A percentile compares a stretch with the other conserved stretches of the same genome.
These are phyloP conservation scores for Antigone vipio DNA, from an alignment of 2,113 vertebrate species.

Conservation along the genomic window DNA sequence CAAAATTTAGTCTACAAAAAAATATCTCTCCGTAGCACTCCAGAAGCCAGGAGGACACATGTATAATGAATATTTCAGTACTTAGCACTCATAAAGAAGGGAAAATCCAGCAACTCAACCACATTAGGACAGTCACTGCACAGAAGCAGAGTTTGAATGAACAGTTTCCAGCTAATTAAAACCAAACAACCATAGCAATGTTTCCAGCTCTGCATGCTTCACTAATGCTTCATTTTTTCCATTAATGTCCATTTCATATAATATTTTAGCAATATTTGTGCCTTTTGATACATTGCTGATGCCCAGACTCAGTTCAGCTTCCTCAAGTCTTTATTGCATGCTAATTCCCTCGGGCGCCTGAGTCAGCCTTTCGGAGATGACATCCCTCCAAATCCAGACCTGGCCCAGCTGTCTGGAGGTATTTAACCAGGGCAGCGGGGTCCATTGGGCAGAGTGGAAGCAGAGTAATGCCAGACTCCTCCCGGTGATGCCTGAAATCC, in stretches of 20 bases:
- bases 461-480: background rate
- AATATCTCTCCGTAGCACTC: background rate
- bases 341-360: background rate
- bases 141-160: background rate
- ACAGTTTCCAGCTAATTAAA: conserved; percentile 19
- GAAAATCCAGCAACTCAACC: background rate
- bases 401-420: background rate
- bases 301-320: background rate
- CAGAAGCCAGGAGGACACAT: background rate
- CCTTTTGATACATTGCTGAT: background rate
- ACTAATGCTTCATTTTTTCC: background rate
- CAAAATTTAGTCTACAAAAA: background rate
- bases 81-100: background rate
- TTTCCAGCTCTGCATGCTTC: background rate
- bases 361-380: background rate
- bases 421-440: background rate
- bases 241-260: background rate
- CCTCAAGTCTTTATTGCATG: background rate
- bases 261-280: background rate
- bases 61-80: background rate
- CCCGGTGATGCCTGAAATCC: background rate
- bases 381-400: background rate
- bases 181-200: background rate
- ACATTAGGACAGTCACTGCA: background rate
- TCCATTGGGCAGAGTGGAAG: background rate